Evolutionary conservation across 2,797 vertebrate species (phyloP), one percentile per base, ranked within the genome.

Genomic region (Sarcoramphus papa): DNA sequence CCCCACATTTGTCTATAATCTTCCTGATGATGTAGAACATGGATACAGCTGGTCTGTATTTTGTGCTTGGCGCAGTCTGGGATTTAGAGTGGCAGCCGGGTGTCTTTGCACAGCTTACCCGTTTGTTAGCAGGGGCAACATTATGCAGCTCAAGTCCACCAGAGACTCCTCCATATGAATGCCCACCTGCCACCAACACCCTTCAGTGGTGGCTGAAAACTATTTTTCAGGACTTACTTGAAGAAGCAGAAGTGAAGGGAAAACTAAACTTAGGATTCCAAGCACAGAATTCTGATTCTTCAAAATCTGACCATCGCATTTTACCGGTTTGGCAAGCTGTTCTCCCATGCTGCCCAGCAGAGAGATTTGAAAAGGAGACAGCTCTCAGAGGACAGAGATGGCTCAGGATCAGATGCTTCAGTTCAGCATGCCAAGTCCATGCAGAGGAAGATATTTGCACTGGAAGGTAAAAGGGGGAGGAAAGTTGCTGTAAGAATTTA

Each of bases 41-140:
- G 98, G 98, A 50, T 99, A 99, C 45, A 98, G 99, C 92, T 99
- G 99, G 98, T 99, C 99, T 24, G 98, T 99, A 93, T 98, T 98
- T 96, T 98, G 98, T 18, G 98, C 98, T 80, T 99, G 98, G 98
- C 98, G 98, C 94, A 99, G 98, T 70, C 98, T 99, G 93, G 98
- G 98, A 79, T 98, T 99, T 57, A 98, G 97, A 0, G 98, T 98
- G 78, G 98, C 98, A 6, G 97, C 98, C 1, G 98, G 98, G 56
- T 99, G 98, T 91, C 98, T 99, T 41, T 98, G 98, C 43, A 98
- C 98, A 78, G 98, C 98, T 80, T 98, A 98, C 45, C 98, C 98
- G 0, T 98, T 99, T 95, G 95, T 99, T 87, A 98, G 97, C 96
- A 97, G 97, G 81, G 97, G 98, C 53, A 98, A 98, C 93, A 97